Conservation (phyloP, 2,113 vertebrate species). For the Poecile atricapillus region DNA sequence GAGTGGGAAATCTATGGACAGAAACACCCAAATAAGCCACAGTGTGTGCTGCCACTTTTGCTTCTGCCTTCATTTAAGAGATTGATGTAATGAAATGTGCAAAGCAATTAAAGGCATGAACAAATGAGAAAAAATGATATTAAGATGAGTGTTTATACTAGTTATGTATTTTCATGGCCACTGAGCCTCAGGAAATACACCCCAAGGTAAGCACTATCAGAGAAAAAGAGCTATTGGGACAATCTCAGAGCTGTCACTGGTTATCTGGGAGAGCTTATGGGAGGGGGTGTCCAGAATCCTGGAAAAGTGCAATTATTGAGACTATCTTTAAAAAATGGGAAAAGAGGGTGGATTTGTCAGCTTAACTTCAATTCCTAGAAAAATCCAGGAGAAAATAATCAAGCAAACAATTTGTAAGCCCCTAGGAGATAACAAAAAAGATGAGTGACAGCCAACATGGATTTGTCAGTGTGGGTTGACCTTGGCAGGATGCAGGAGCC, state of each 20-base stretch:
- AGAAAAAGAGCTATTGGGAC: not conserved
- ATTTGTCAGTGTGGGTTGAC: constrained; percentile 21
- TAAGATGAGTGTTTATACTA: not conserved
- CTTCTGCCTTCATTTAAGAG: not conserved
- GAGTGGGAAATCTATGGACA: not conserved
- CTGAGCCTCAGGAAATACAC: not conserved
- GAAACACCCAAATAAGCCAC: not conserved
- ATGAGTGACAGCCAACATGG: constrained; percentile 37
- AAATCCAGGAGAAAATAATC: constrained; percentile 51
- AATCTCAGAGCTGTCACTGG: constrained; percentile 3
- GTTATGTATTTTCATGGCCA: not conserved
- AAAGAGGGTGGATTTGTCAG: constrained; percentile 33
- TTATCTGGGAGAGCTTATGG: not conserved
- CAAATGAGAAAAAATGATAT: not conserved
- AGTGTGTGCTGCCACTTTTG: not conserved
- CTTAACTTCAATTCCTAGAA: constrained; percentile 49
- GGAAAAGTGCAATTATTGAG: constrained; percentile 15
- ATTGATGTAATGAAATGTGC: not conserved
- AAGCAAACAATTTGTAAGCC: constrained; percentile 46
- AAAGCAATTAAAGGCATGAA: not conserved
- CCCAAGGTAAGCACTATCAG: not conserved
- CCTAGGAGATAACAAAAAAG: constrained; percentile 31
- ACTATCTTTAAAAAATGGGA: not conserved
- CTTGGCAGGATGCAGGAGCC: not conserved
- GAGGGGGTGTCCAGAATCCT: not conserved